These are phyloP conservation scores for Athetis lepigone DNA, from an alignment of 2,888 invertebrate species.

Conservation along the genomic window DNA sequence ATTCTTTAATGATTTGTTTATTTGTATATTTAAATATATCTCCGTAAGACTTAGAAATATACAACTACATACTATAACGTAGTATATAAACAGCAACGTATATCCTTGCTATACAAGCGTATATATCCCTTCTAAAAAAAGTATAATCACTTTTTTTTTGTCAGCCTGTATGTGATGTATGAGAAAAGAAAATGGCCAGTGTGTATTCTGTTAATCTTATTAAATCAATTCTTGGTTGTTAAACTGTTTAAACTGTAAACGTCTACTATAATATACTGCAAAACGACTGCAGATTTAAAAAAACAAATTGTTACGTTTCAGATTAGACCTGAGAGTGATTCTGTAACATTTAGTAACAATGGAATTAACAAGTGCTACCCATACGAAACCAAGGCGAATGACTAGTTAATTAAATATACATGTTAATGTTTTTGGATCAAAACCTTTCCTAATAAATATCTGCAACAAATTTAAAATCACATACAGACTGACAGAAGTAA, in stretches of 20 bases:
- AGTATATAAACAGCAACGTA: conserved; percentile 61
- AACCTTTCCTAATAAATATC: not conserved
- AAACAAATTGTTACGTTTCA: too few relatives aligned
- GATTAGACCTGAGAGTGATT: too few relatives aligned
- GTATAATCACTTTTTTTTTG: conserved; percentile 53
- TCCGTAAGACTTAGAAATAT: conserved; percentile 58
- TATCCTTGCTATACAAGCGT: conserved; percentile 58
- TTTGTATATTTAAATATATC: conserved; percentile 32
- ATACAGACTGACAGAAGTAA: conserved; percentile 44
- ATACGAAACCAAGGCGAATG: too few relatives aligned
- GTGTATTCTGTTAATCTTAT: too few relatives aligned
- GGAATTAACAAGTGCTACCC: too few relatives aligned
- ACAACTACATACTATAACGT: conserved; percentile 56
- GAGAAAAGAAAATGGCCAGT: not conserved
- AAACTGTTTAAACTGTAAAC: too few relatives aligned
- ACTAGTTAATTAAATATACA: too few relatives aligned
- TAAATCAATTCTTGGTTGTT: too few relatives aligned
- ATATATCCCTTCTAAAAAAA: conserved; percentile 60
- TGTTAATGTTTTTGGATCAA: not conserved
- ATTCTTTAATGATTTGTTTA: conserved; percentile 15
- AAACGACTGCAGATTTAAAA: too few relatives aligned
- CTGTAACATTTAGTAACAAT: too few relatives aligned
- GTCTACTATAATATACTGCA: too few relatives aligned
- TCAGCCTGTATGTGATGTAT: conserved; percentile 41
- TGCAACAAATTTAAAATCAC: conserved; percentile 5